phyloP scores from a whole-genome alignment of 2,888 invertebrate genomes.

The Phrixothrix hirtus region DNA sequence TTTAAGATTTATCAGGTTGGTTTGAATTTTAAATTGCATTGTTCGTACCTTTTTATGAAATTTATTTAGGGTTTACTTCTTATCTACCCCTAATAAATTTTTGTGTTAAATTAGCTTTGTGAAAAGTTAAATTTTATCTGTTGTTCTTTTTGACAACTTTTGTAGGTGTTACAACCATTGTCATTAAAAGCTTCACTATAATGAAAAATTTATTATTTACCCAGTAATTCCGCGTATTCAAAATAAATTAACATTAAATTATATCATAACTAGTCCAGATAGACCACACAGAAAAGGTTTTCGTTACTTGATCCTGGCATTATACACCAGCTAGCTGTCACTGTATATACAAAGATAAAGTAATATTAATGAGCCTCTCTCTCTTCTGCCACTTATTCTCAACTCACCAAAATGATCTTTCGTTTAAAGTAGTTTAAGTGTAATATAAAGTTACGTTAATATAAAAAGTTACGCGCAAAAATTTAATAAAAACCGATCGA shows the following conservation, averaged over 20 bases:
- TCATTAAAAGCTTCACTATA: too few species aligned
- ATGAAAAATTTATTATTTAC: too few species aligned
- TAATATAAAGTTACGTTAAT: too few species aligned
- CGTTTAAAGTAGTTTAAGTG: constrained; percentile 1
- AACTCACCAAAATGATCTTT: constrained; percentile 8
- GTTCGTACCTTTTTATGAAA: constrained; percentile 17
- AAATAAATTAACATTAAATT: too few species aligned
- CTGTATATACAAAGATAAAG: constrained; percentile 40
- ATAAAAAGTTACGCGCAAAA: too few species aligned
- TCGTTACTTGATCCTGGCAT: constrained; percentile 28
- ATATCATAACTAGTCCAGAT: constrained; percentile 14
- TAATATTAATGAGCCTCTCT: constrained; percentile 40
- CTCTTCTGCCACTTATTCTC: constrained; percentile 14
- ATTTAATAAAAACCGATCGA: too few species aligned
- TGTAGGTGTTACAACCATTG: too few species aligned
- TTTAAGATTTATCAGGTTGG: constrained; percentile 12
- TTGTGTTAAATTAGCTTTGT: constrained; percentile 7
- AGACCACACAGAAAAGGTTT: constrained; percentile 24
- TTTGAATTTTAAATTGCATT: constrained; percentile 17
- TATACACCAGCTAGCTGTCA: constrained; percentile 36
- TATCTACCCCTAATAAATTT: constrained; percentile 16
- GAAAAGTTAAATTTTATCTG: constrained; percentile 8
- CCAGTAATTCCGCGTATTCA: too few species aligned
- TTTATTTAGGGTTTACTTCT: constrained; percentile 14
- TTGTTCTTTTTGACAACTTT: constrained; percentile 5